Percentiles rank a stretch among this genome's conserved stretches.
Conservation (phyloP, 2,113 vertebrate species). For the Halcyon senegalensis region DNA sequence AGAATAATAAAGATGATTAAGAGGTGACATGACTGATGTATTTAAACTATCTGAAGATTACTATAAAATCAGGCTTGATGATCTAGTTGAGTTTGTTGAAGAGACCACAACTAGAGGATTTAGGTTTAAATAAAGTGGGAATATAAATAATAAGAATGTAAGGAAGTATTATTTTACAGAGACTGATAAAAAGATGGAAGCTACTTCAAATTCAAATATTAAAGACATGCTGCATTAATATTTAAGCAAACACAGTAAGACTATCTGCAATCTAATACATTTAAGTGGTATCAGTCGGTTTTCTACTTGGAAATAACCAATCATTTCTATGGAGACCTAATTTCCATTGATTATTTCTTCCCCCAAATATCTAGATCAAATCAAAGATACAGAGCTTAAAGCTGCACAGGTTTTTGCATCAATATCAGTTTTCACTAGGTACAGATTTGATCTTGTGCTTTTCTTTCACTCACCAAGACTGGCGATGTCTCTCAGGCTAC, state of each 20-base stretch:
- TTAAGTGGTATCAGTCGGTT: conserved; percentile 27
- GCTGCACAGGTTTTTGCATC: not conserved
- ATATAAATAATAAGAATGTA: conserved; percentile 46
- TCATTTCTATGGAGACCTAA: conserved; percentile 20
- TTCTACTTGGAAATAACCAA: conserved; percentile 28
- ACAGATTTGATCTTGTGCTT: not conserved
- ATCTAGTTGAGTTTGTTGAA: conserved; percentile 42
- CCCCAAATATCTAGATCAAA: not conserved
- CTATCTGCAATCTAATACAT: conserved; percentile 15
- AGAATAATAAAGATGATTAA: conserved; percentile 61
- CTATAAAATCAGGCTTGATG: conserved; percentile 63
- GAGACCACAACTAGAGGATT: conserved; percentile 44
- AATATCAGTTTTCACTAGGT: not conserved
- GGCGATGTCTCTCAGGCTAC: not conserved
- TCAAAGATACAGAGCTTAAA: not conserved
- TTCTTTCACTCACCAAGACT: not conserved
- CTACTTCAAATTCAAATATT: conserved; percentile 44
- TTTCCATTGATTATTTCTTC: conserved; percentile 3
- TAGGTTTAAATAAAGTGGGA: conserved; percentile 58
- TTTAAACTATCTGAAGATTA: conserved; percentile 48
- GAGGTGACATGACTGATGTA: conserved; percentile 22
- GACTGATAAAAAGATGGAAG: conserved; percentile 31
- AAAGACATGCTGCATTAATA: conserved; percentile 31
- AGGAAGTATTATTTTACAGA: conserved; percentile 32
- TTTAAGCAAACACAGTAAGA: conserved; percentile 38